Percentiles rank a stretch among this genome's conserved stretches.
Evolutionary conservation across 2,888 invertebrate species (phyloP).

Genomic region (Nephrotoma guestfalica): DNA sequence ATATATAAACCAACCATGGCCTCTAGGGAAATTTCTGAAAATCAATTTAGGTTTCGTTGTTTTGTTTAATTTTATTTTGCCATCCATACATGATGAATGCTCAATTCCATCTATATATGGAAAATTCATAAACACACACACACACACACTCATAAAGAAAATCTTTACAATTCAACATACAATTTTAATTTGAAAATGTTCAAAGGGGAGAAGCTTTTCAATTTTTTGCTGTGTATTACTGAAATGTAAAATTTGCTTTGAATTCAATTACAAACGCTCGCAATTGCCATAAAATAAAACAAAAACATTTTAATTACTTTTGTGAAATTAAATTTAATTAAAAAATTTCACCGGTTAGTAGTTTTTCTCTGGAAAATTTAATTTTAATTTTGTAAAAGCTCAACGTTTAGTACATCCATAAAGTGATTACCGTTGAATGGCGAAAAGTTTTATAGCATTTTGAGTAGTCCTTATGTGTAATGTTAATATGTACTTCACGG

Average conservation of each 20-base stretch:
- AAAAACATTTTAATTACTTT: not conserved
- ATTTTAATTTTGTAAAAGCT: not conserved
- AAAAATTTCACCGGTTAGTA: not conserved
- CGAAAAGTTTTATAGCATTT: not conserved
- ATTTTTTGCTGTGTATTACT: not conserved
- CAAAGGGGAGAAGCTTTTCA: not conserved
- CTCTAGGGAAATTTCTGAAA: not conserved
- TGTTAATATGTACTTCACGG: no score
- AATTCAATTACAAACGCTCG: not conserved
- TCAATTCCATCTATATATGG: not conserved
- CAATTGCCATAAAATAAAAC: not conserved
- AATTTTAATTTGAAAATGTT: not conserved
- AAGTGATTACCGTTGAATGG: not conserved
- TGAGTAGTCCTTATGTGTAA: not conserved
- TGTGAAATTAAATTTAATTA: not conserved
- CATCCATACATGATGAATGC: not conserved
- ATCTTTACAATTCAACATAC: not conserved
- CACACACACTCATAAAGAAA: not conserved
- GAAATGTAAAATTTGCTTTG: not conserved
- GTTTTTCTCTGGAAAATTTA: not conserved
- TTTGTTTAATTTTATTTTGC: not conserved
- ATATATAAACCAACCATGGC: not conserved
- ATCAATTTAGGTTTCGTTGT: not conserved
- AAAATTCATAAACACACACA: not conserved
- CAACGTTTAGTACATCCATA: not conserved